Evolutionary conservation across 2,797 vertebrate species (phyloP).

Genomic region (Eulemur albifrons): DNA sequence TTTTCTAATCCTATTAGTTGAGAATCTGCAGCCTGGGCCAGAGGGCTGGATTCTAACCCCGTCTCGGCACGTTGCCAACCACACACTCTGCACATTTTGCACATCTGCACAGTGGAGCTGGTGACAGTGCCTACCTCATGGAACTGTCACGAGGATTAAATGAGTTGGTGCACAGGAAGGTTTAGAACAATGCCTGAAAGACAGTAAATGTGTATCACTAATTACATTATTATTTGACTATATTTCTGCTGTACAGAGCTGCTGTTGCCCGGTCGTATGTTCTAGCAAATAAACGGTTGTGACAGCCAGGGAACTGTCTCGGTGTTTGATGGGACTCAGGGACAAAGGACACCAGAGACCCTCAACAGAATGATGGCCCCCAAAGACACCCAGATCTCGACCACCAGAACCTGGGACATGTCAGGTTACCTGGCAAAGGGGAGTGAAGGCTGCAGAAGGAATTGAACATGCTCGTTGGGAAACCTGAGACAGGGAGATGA

Average conservation of each 20-base stretch:
- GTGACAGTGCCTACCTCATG: neutral
- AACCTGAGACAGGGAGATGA: neutral
- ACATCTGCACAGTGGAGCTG: neutral
- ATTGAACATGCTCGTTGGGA: no score
- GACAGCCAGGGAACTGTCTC: neutral
- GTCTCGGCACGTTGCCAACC: neutral
- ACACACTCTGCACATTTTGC: neutral
- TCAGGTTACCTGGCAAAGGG: neutral
- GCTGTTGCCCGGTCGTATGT: no score
- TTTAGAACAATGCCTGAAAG: neutral
- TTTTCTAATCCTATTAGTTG: neutral
- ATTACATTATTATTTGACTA: neutral
- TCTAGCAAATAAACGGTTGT: neutral
- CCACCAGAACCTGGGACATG: neutral
- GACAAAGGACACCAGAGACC: neutral
- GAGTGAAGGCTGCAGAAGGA: neutral
- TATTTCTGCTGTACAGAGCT: neutral
- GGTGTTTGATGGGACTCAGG: neutral
- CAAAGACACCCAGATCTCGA: neutral
- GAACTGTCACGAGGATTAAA: neutral
- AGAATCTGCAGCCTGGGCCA: neutral
- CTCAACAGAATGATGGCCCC: neutral
- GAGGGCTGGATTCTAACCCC: neutral
- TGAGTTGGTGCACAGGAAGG: neutral
- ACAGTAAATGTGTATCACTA: fast-evolving